Conservation (phyloP, 2,797 vertebrate species). For the Squalus acanthias region DNA sequence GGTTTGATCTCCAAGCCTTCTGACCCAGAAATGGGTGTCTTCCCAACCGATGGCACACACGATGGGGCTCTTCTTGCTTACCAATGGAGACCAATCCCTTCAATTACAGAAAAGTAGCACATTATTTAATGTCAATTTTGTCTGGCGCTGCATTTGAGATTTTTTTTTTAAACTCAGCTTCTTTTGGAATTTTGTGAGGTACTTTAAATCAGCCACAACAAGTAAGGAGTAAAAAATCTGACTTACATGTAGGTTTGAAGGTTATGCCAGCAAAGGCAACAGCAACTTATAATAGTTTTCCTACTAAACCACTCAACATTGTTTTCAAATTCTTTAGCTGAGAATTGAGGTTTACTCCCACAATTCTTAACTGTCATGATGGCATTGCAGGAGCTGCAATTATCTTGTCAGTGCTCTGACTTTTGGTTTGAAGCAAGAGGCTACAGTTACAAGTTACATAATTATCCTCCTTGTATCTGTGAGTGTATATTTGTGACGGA, state of each 20-base stretch:
- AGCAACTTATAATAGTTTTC: background rate
- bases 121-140: background rate
- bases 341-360: background rate
- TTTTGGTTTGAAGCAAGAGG: background rate
- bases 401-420: background rate
- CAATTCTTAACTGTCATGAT: background rate
- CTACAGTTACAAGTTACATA: background rate
- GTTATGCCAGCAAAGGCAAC: background rate
- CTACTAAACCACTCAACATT: background rate
- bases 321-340: background rate
- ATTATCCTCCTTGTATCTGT: background rate
- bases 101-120: background rate
- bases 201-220: background rate
- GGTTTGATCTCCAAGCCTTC: conserved; percentile 1
- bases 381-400: background rate
- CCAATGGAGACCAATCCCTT: background rate
- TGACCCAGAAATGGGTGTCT: background rate
- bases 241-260: background rate
- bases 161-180: background rate
- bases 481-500: background rate
- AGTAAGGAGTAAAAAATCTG: background rate
- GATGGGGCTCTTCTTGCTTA: background rate
- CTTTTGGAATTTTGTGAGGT: background rate
- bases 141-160: too few relatives aligned
- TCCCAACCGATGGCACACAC: background rate